These are phyloP conservation scores for Holothuria scabra DNA, from an alignment of 53 echinoderm and acorn worm genomes.

Conservation along the genomic window DNA sequence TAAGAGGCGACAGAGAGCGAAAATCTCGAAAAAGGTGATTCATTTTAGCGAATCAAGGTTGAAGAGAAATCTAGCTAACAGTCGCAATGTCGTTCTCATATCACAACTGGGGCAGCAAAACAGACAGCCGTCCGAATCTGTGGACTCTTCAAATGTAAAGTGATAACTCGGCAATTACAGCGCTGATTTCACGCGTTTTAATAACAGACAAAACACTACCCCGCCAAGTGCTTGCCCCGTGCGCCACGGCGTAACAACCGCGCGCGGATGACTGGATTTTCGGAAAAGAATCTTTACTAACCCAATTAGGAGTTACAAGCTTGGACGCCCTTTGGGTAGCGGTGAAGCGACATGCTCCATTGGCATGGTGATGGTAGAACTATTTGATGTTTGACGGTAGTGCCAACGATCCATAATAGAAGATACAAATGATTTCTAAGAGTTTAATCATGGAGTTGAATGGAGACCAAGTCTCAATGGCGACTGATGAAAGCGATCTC, in stretches of 20 bases:
- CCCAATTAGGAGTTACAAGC: slow-evolving; percentile 38
- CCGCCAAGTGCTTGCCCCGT: slow-evolving; percentile 39
- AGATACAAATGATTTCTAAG: too few relatives aligned
- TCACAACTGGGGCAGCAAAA: slow-evolving; percentile 33
- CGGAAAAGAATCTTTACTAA: slow-evolving; percentile 37
- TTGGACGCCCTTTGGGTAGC: slow-evolving; percentile 44
- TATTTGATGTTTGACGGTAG: too few relatives aligned
- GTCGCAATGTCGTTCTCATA: background rate
- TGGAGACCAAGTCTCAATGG: too few relatives aligned
- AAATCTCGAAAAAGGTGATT: slow-evolving; percentile 18
- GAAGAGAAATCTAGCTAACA: background rate
- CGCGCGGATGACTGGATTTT: slow-evolving; percentile 40
- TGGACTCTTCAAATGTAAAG: slow-evolving; percentile 39
- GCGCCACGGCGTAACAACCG: slow-evolving; percentile 44
- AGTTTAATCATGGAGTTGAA: too few relatives aligned
- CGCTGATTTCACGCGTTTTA: slow-evolving; percentile 49
- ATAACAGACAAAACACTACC: slow-evolving; percentile 44
- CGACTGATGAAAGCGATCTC: too few relatives aligned
- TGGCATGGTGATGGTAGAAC: slow-evolving; percentile 13
- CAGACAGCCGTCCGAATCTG: background rate
- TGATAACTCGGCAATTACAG: slow-evolving; percentile 47
- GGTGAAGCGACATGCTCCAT: slow-evolving; percentile 9
- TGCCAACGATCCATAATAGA: too few relatives aligned
- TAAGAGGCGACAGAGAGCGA: slow-evolving; percentile 17
- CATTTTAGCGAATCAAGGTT: slow-evolving; percentile 39